Evolutionary conservation across 1,140 invertebrate genomes (phyloP), one percentile per base, ranked within the genome.

Genomic region (Calephelis virginiensis): DNA sequence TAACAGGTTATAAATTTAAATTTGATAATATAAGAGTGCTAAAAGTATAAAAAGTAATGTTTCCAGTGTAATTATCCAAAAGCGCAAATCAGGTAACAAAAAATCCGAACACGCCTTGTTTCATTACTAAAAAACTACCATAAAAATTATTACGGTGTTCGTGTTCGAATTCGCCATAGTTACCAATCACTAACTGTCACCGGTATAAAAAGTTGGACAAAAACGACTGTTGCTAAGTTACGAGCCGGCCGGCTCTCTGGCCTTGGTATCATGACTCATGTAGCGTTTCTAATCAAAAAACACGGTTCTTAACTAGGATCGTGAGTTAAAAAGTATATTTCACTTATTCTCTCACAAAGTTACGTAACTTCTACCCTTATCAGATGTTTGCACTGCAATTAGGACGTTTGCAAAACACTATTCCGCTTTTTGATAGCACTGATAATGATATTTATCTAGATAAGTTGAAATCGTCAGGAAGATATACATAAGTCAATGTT

Each of bases 161-260:
- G 53, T 63, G 62, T 63, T 48, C 14, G 61, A 62, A 47, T 47
- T 49, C 47, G 62, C 62, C 47, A 38, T 63, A 47, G 62, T 38
- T 49, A 50, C 62, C 62, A 49, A 49, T 59, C 53, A 59, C 53
- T 59, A 59, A 59, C 53, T 59, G 53, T 59, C 53, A 59, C 53
- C 28, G 37, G 12, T 17, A 11, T 38, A 47, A 63, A 49, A 63
- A 63, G 17, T 61, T 61, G 43, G 40, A 61, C 60, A 61, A 63
- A 63, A 63, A 61, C 13, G 38, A 63, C 62, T 49, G 62, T 63
- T 50, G 62, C 62, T 13, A 63, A 49, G 62, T 66, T 46, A 37
- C 14, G 46, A 28, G 83, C 87, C 86, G 86, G 85, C 86, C 86
- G 86, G 87, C 81, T 61, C 53, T 48, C 49, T 68, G 86, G 82